A percentile compares a stretch with the other conserved stretches of the same genome.
Evolutionary conservation across 2,797 vertebrate genomes (phyloP).

Genomic region (Peromyscus melanophrys): DNA sequence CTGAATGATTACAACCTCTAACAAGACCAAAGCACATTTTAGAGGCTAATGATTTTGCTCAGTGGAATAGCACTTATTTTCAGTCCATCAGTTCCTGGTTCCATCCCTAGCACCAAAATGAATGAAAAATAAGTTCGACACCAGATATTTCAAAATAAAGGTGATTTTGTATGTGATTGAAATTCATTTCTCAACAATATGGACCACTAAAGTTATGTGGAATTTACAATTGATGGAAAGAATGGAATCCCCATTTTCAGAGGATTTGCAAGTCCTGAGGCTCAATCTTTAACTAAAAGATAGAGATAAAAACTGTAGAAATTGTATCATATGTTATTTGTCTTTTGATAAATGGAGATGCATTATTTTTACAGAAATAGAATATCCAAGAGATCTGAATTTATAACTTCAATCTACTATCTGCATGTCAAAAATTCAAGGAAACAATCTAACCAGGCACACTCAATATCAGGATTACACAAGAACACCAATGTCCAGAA

Average conservation of each 20-base stretch:
- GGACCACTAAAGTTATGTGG: neutral
- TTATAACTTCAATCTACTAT: neutral
- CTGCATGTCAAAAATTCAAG: neutral
- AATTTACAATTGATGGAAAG: neutral
- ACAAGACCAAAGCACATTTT: neutral
- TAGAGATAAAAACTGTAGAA: neutral
- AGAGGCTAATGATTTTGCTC: neutral
- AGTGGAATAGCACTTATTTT: neutral
- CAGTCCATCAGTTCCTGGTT: neutral
- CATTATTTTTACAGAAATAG: neutral
- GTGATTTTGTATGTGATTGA: neutral
- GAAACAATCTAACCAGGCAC: neutral
- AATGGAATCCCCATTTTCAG: neutral
- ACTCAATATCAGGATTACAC: neutral
- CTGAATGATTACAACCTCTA: neutral
- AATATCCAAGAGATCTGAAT: neutral
- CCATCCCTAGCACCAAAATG: neutral
- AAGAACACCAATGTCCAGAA: neutral
- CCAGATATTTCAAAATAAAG: neutral
- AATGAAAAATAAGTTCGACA: neutral
- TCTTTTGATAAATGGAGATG: neutral
- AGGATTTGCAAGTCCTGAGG: fast-evolving
- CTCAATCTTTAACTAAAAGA: neutral
- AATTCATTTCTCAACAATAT: neutral
- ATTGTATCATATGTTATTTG: neutral